Conservation (phyloP, 1,140 invertebrate genomes). For the Bombus consobrinus region DNA sequence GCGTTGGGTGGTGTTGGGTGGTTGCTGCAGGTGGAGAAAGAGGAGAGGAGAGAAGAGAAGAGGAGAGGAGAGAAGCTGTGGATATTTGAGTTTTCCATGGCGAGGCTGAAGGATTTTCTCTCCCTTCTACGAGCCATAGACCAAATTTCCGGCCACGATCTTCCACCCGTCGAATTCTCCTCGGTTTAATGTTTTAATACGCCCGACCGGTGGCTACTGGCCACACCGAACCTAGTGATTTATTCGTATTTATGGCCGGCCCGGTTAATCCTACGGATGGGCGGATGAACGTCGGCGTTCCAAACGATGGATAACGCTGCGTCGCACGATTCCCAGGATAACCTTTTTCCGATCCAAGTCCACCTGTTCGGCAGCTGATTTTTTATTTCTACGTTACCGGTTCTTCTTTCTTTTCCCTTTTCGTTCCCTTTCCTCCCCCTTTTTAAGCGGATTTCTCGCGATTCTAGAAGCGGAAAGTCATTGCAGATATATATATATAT, state of each 20-base stretch:
- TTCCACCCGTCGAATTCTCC: constrained; percentile 20
- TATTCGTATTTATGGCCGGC: constrained; percentile 13
- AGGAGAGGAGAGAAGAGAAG: not conserved
- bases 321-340: not conserved
- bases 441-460: not conserved
- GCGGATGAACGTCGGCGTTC: not conserved
- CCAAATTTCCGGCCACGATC: constrained; percentile 24
- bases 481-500: too few species aligned
- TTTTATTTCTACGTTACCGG: not conserved
- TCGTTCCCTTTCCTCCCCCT: not conserved
- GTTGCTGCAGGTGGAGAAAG: not conserved
- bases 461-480: not conserved
- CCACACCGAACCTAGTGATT: not conserved
- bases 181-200: constrained; percentile 40
- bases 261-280: not conserved
- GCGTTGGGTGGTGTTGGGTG: not conserved
- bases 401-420: not conserved
- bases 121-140: not conserved
- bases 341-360: not conserved
- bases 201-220: not conserved
- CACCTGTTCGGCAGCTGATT: not conserved
- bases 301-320: not conserved
- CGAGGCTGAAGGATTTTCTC: constrained; percentile 16
- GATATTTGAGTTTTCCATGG: constrained; percentile 44
- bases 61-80: not conserved